phyloP scores from a whole-genome alignment of 2,113 vertebrate species.

The Pelecanoides urinatrix region DNA sequence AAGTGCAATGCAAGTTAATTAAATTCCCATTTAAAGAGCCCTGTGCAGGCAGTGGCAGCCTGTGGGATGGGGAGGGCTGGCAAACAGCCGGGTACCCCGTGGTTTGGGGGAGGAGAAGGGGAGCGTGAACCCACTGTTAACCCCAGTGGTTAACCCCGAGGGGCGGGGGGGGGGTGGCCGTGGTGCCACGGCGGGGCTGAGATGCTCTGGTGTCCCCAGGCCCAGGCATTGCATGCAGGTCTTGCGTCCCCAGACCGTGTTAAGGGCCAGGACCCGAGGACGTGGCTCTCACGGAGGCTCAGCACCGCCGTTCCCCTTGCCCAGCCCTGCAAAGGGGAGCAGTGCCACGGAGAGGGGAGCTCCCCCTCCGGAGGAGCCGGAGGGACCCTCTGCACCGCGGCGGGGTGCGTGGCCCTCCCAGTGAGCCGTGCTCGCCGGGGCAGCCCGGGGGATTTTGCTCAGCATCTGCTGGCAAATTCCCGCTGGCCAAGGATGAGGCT shows the following conservation, averaged over 20 bases:
- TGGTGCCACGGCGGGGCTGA: not conserved
- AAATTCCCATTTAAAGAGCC: not conserved
- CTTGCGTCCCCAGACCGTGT: rapidly evolving
- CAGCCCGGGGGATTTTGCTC: not conserved
- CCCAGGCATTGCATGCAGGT: not conserved
- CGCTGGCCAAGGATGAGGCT: not conserved
- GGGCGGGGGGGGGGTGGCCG: not conserved
- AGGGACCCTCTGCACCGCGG: not conserved
- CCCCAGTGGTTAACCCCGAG: not conserved
- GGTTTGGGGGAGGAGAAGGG: not conserved
- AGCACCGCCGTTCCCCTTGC: not conserved
- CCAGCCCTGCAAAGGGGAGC: not conserved
- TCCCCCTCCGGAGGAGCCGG: not conserved
- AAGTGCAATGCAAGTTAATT: not conserved
- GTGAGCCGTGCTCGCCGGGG: rapidly evolving
- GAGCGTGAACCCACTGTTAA: not conserved
- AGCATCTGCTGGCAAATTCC: not conserved
- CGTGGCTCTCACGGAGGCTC: not conserved
- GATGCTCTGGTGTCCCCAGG: not conserved
- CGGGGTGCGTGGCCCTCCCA: not conserved
- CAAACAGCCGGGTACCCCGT: not conserved
- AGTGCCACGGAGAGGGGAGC: not conserved
- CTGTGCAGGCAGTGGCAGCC: not conserved
- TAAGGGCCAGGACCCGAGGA: not conserved
- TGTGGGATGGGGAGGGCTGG: not conserved